phyloP scores from a whole-genome alignment of 2,888 invertebrate genomes.

The Lasioglossum calceatum region DNA sequence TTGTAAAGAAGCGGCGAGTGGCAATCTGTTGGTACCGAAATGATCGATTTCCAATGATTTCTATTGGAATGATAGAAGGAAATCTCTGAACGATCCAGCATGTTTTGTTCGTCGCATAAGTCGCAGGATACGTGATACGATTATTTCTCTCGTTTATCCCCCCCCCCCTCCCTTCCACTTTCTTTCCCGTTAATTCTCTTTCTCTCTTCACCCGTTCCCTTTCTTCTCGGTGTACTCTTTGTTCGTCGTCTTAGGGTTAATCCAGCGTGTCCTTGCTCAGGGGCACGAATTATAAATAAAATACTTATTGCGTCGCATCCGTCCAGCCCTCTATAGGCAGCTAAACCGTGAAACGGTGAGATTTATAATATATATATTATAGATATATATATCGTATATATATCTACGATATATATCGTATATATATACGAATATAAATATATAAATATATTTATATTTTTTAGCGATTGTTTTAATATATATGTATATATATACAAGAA shows the following conservation, averaged over 20 bases:
- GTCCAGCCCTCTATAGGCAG: conserved; percentile 82
- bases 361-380: conserved; percentile 59
- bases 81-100: background rate
- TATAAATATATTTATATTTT: conserved; percentile 76
- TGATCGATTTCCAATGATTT: background rate
- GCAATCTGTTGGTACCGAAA: conserved; percentile 27
- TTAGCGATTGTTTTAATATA: conserved; percentile 73
- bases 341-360: conserved; percentile 76
- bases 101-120: conserved; percentile 32
- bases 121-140: conserved; percentile 68
- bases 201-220: background rate
- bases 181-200: background rate
- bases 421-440: conserved; percentile 63
- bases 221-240: conserved; percentile 15
- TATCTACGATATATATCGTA: too few relatives aligned
- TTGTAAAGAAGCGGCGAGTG: conserved; percentile 9
- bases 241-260: conserved; percentile 47
- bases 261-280: conserved; percentile 27
- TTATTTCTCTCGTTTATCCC: conserved; percentile 24
- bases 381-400: too few relatives aligned
- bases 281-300: conserved; percentile 43
- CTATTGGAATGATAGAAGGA: background rate
- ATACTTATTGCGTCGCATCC: conserved; percentile 76
- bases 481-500: conserved; percentile 29
- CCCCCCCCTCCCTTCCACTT: background rate